Percentiles rank a stretch among this genome's conserved stretches.
Evolutionary conservation across 2,888 invertebrate species (phyloP).

Genomic region (Xanthostigma xanthostigma): DNA sequence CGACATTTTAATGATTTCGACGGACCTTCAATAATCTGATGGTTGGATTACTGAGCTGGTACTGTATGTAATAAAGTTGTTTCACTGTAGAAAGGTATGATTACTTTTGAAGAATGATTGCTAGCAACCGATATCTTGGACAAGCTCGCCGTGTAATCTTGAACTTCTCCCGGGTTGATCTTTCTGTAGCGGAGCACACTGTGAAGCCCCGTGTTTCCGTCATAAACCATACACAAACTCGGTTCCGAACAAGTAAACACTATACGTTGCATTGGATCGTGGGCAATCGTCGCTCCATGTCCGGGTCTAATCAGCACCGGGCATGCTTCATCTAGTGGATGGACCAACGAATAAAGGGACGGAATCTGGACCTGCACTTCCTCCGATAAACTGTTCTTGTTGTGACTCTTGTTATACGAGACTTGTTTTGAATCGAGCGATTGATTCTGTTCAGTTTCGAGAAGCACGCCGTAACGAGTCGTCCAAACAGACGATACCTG

Average conservation of each 20-base stretch:
- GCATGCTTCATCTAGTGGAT: slow-evolving; percentile 82
- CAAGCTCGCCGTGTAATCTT: slow-evolving; percentile 15
- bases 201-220: slow-evolving; percentile 60
- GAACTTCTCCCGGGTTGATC: slow-evolving; percentile 56
- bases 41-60: no score
- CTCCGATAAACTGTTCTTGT: neutral
- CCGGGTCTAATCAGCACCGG: slow-evolving; percentile 63
- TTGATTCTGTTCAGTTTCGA: slow-evolving; percentile 46
- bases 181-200: slow-evolving; percentile 69
- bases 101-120: neutral
- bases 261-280: slow-evolving; percentile 45
- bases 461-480: slow-evolving; percentile 68
- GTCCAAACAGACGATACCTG: slow-evolving; percentile 72
- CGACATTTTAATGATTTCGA: no score
- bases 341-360: slow-evolving; percentile 70
- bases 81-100: no score
- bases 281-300: slow-evolving; percentile 39
- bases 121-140: neutral
- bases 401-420: no score
- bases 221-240: slow-evolving; percentile 69
- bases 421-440: neutral
- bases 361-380: slow-evolving; percentile 34
- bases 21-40: no score
- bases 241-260: slow-evolving; percentile 64
- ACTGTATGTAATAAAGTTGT: no score